Evolutionary conservation across 2,888 invertebrate genomes (phyloP).

Genomic region (Glaucopsyche alexis): DNA sequence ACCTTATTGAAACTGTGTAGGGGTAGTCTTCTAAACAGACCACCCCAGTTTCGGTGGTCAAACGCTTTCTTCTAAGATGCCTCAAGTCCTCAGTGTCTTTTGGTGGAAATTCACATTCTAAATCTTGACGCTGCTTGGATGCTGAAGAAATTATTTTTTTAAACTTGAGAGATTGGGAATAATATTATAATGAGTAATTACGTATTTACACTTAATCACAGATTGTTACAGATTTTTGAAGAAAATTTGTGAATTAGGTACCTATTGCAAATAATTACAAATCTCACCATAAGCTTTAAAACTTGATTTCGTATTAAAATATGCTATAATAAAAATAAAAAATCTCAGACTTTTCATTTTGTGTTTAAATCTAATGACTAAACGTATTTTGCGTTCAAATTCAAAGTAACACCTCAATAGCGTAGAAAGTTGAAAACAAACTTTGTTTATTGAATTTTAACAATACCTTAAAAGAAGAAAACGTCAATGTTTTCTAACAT

Average conservation of each 20-base stretch:
- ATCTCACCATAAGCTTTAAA: conserved; percentile 8
- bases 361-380: not conserved
- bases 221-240: too few species aligned
- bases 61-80: conserved; percentile 61
- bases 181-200: not conserved
- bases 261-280: not conserved
- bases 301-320: not conserved
- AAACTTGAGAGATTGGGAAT: not conserved
- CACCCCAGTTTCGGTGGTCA: conserved; percentile 67
- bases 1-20: conserved; percentile 71
- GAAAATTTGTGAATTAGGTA: too few species aligned
- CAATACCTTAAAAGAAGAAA: not conserved
- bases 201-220: too few species aligned
- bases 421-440: not conserved
- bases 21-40: conserved; percentile 74
- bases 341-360: not conserved
- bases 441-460: conserved; percentile 16
- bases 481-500: conserved; percentile 6
- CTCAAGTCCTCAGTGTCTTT: conserved; percentile 67
- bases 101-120: conserved; percentile 74
- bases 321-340: not conserved
- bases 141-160: not conserved
- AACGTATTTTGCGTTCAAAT: not conserved
- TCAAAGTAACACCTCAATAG: not conserved
- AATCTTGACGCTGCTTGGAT: conserved; percentile 42